phyloP scores from a whole-genome alignment of 2,113 vertebrate species.

The Garra rufa region DNA sequence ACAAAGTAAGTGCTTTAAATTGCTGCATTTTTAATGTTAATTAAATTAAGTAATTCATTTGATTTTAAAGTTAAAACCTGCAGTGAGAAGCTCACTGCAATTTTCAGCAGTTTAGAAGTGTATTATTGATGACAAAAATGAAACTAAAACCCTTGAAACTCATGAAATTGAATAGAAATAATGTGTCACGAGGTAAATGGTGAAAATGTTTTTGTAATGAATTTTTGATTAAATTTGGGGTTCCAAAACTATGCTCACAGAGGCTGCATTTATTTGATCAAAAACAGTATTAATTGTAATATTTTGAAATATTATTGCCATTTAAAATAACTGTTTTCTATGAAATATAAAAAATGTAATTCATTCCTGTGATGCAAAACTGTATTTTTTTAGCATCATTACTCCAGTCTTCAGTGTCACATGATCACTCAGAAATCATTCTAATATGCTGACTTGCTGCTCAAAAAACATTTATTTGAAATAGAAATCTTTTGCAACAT shows the following conservation, averaged over 20 bases:
- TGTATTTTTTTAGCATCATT: too few species aligned
- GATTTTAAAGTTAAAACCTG: neutral
- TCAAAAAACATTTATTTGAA: too few species aligned
- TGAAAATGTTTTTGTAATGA: neutral
- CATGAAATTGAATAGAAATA: neutral
- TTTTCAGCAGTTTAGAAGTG: neutral
- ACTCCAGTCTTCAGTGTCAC: too few species aligned
- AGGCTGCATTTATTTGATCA: too few species aligned
- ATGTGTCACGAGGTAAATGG: neutral
- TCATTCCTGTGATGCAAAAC: too few species aligned
- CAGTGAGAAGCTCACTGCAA: neutral
- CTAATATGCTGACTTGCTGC: too few species aligned
- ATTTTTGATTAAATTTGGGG: neutral
- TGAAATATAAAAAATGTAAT: too few species aligned
- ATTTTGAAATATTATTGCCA: neutral
- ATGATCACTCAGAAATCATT: too few species aligned
- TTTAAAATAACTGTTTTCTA: too few species aligned
- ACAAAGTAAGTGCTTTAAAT: slow-evolving; percentile 37
- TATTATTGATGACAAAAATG: neutral
- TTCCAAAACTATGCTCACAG: too few species aligned
- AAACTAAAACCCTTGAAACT: neutral
- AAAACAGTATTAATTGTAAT: too few species aligned
- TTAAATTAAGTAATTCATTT: neutral
- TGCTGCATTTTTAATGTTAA: neutral
- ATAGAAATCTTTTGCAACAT: too few species aligned